A percentile compares a stretch with the other conserved stretches of the same genome.
Conservation (phyloP, 2,888 invertebrate species). For the Stenoptilia bipunctidactyla region DNA sequence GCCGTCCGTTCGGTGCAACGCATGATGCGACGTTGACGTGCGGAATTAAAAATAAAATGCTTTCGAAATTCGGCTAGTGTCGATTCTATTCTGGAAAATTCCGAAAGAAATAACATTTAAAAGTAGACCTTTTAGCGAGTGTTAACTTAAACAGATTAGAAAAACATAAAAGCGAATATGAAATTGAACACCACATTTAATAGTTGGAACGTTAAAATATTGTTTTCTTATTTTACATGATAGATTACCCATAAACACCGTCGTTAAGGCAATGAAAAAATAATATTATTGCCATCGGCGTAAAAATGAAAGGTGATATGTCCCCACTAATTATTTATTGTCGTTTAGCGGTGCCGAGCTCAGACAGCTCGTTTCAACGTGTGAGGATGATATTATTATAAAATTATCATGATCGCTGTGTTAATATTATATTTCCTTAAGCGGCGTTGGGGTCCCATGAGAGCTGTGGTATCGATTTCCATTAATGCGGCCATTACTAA, state of each 20-base stretch:
- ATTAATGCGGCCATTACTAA: conserved; percentile 57
- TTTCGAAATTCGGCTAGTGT: too few species aligned
- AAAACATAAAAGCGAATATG: background rate
- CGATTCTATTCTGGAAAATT: too few species aligned
- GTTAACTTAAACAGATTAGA: too few species aligned
- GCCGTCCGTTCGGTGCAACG: too few species aligned
- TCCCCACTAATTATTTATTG: conserved; percentile 30
- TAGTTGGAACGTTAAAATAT: background rate
- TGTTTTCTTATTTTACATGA: background rate
- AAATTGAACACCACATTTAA: background rate
- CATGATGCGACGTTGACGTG: too few species aligned
- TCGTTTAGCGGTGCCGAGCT: conserved; percentile 32
- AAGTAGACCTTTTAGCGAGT: too few species aligned
- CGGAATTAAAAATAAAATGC: too few species aligned
- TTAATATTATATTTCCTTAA: conserved; percentile 62
- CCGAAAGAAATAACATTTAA: too few species aligned
- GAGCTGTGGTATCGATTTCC: conserved; percentile 55
- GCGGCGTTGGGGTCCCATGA: conserved; percentile 34
- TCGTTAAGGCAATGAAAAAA: conserved; percentile 1
- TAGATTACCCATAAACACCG: background rate
- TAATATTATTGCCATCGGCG: conserved; percentile 1
- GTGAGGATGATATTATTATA: conserved; percentile 51
- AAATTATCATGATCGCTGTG: conserved; percentile 40
- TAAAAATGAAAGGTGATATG: conserved; percentile 1
- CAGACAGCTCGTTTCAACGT: conserved; percentile 40